Base-by-base conservation (phyloP, 2,888 invertebrate genomes). In the Noctua janthe region DNA sequence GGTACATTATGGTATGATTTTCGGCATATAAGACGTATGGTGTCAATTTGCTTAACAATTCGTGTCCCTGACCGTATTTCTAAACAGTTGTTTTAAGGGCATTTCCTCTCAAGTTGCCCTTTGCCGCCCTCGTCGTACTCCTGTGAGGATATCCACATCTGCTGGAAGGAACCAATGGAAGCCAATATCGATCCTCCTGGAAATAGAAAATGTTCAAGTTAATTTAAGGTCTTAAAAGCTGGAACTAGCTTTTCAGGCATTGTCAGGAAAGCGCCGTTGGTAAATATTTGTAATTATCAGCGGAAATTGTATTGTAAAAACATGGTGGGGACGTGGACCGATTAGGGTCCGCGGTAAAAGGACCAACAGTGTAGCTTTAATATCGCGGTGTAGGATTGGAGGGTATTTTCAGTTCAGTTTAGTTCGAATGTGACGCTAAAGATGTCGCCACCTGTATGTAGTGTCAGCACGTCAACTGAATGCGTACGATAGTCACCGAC, bases 111-210 rank as follows among this genome's bases (percentile, higher is more conserved):
- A 69, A 99, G 99, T 96, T 99, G 99, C 64, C 98, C 98, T 93
- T 99, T 99, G 47, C 99, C 99, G 0, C 98, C 98, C 94, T 99
- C 99, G 92, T 99, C 99, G 94, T 99, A 99, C 95, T 99, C 99
- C 94, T 99, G 99, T 90, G 99, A 99, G 0, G 99, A 99, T 90
- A 99, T 99, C 99, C 99, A 99, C 99, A 99, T 99, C 96, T 99
- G 99, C 93, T 99, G 99, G 97, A 99, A 99, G 39, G 99, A 99
- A 13, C 99, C 99, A 92, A 99, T 98, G 0, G 99, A 99, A 0
- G 99, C 99, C 72, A 99, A 97, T 91, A 99, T 99, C 0, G 99
- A 99, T 6, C 99, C 99, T 56, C 98, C 97, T 97, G 94, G 0
- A 88, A 90, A 67, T 51, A 29, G 10, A 62, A 78, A 69, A 82